Evolutionary conservation across 2,797 vertebrate species (phyloP).

Genomic region (Selene dorsalis): DNA sequence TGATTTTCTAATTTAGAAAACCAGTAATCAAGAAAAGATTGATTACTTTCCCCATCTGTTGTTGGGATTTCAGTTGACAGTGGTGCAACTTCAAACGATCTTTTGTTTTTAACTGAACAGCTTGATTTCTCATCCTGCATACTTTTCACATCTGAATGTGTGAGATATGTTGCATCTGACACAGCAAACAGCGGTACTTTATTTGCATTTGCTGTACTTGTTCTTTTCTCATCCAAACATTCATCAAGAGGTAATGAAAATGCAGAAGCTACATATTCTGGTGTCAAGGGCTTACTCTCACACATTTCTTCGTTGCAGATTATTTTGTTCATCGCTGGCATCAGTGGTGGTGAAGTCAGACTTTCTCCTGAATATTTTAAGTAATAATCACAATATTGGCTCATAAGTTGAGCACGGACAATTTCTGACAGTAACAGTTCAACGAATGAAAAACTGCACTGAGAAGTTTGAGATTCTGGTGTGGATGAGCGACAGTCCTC

Average conservation of each 20-base stretch:
- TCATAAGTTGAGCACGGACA: constrained; percentile 63
- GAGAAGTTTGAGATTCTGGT: constrained; percentile 74
- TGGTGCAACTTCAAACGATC: not conserved
- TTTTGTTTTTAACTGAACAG: constrained; percentile 10
- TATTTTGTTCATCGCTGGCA: not conserved
- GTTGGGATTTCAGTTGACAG: not conserved
- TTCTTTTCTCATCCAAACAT: constrained; percentile 8
- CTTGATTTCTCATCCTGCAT: not conserved
- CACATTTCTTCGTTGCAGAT: not conserved
- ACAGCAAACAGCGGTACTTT: not conserved
- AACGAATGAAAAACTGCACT: constrained; percentile 81
- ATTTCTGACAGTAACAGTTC: constrained; percentile 74
- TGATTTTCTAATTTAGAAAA: constrained; percentile 48
- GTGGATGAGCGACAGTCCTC: constrained; percentile 58
- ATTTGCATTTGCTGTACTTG: constrained; percentile 3
- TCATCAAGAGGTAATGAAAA: not conserved
- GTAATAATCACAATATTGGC: constrained; percentile 78
- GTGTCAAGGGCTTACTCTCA: constrained; percentile 6
- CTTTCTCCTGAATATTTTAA: constrained; percentile 66
- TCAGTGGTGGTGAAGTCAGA: not conserved
- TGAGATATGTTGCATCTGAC: not conserved
- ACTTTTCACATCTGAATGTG: constrained; percentile 5
- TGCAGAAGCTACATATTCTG: constrained; percentile 3
- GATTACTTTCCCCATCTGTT: not conserved
- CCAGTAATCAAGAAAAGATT: constrained; percentile 65